A percentile compares a stretch with the other conserved stretches of the same genome.
Conservation (phyloP, 2,797 vertebrate genomes). For the Gymnothorax javanicus region DNA sequence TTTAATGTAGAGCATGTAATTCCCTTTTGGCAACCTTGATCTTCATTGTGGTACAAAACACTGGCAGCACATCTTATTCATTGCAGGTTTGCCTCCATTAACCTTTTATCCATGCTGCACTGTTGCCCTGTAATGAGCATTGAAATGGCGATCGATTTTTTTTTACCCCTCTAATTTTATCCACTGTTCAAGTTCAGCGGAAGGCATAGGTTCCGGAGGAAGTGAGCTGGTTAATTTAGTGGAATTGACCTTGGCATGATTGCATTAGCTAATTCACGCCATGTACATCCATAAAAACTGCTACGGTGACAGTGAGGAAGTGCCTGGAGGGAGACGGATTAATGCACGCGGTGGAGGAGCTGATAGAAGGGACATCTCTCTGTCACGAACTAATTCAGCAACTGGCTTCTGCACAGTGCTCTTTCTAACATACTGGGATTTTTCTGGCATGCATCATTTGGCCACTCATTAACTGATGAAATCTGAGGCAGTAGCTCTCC, state of each 20-base stretch:
- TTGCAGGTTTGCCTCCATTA: background rate
- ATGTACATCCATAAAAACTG: conserved; percentile 17
- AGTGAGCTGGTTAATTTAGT: conserved; percentile 22
- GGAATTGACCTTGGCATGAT: conserved; percentile 15
- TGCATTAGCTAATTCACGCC: conserved; percentile 22
- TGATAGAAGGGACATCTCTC: conserved; percentile 18
- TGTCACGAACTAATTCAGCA: conserved; percentile 22
- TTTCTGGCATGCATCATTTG: conserved; percentile 1
- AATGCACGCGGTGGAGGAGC: background rate
- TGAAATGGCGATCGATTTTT: background rate
- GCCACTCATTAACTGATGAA: conserved; percentile 18
- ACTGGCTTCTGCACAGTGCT: conserved; percentile 13
- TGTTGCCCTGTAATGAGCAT: background rate
- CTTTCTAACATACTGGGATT: conserved; percentile 2
- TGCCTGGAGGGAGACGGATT: conserved; percentile 20
- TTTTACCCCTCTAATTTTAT: conserved; percentile 11
- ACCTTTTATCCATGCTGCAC: background rate
- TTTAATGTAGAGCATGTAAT: background rate
- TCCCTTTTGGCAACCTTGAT: background rate
- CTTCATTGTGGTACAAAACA: background rate
- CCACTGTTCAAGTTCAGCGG: conserved; percentile 14
- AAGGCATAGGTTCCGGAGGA: background rate
- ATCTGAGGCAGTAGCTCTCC: conserved; percentile 17
- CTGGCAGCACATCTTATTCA: background rate
- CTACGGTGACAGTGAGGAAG: conserved; percentile 13